These are phyloP conservation scores for Dreissena polymorpha DNA, from an alignment of 1,140 invertebrate genomes.

Conservation along the genomic window DNA sequence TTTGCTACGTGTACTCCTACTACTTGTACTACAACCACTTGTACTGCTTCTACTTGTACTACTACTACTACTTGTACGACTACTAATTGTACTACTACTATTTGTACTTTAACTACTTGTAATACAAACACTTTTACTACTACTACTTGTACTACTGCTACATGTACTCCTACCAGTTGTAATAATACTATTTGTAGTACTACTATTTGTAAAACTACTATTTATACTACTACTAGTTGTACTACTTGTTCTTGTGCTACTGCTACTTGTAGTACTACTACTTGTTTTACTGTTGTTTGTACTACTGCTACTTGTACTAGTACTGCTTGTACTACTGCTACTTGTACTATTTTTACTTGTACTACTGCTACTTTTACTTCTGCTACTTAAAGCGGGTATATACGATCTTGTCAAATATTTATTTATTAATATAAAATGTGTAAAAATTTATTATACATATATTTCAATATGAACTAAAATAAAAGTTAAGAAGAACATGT, in stretches of 20 bases:
- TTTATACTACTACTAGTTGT: not conserved
- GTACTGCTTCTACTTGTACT: conserved; percentile 10
- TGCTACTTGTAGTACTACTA: conserved; percentile 2
- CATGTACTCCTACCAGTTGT: not conserved
- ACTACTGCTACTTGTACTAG: conserved; percentile 14
- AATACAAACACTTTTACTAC: not conserved
- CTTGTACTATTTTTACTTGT: conserved; percentile 3
- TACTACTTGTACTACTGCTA: conserved; percentile 11
- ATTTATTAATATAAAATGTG: no score
- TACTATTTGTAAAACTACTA: not conserved
- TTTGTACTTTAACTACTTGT: not conserved
- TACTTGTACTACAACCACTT: conserved; percentile 13
- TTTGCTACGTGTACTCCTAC: not conserved
- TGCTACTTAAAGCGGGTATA: no score
- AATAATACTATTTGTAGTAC: not conserved
- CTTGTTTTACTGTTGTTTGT: not conserved
- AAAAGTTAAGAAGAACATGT: no score
- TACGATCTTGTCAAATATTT: no score
- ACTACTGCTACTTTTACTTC: conserved; percentile 1
- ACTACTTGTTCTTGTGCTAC: not conserved
- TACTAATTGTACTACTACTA: conserved; percentile 13
- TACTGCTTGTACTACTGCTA: conserved; percentile 12
- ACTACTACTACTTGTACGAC: not conserved
- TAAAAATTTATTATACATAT: no score
- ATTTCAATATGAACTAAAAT: no score